These are phyloP conservation scores for Tympanuchus pallidicinctus DNA, from an alignment of 2,113 vertebrate species.

Conservation along the genomic window DNA sequence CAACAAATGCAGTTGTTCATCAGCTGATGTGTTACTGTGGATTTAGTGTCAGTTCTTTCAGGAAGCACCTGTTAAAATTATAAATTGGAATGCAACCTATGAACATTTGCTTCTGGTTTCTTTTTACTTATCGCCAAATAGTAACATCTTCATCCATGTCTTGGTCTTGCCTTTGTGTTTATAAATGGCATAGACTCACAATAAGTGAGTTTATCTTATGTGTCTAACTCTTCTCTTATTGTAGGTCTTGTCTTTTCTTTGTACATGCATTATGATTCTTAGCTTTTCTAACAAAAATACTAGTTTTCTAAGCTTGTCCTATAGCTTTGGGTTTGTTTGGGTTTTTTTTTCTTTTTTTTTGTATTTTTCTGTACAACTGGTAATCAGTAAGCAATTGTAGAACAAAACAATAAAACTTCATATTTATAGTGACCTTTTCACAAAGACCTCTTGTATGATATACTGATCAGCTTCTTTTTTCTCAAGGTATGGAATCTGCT, in stretches of 20 bases:
- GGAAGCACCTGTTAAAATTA: conserved; percentile 72
- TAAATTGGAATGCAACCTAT: conserved; percentile 29
- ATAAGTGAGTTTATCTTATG: background rate
- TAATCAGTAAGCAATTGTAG: background rate
- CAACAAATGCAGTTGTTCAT: conserved; percentile 68
- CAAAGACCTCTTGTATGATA: background rate
- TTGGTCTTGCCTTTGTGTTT: background rate
- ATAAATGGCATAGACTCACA: background rate
- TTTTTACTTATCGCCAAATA: background rate
- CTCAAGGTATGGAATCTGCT: conserved; percentile 92
- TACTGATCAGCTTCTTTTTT: background rate
- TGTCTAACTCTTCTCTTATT: background rate
- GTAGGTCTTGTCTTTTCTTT: background rate
- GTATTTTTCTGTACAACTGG: background rate
- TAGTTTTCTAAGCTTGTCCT: background rate
- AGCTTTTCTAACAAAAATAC: background rate
- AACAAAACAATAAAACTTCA: background rate
- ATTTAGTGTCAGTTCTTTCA: conserved; percentile 67
- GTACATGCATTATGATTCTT: background rate
- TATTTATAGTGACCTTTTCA: background rate
- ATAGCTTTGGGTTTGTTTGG: background rate
- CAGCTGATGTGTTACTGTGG: conserved; percentile 60
- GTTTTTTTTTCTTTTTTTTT: no score
- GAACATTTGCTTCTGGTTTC: conserved; percentile 68
- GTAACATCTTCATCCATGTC: background rate